Evolutionary conservation across 2,797 vertebrate species (phyloP).

Genomic region (Chelmon rostratus): DNA sequence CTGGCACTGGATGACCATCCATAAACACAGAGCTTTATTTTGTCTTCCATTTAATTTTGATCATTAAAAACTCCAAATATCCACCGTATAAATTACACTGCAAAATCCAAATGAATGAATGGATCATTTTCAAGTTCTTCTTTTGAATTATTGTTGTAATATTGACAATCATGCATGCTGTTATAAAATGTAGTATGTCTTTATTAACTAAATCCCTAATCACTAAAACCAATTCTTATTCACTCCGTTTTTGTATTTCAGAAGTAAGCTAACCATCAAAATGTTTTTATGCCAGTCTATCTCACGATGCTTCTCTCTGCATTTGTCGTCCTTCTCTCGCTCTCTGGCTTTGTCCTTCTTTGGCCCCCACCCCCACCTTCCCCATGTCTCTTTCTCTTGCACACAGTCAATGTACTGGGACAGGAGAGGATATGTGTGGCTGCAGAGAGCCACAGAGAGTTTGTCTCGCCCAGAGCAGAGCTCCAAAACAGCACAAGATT

Average conservation of each 20-base stretch:
- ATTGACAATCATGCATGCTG: neutral
- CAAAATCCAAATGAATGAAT: neutral
- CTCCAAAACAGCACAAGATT: conserved; percentile 80
- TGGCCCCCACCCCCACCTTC: conserved; percentile 26
- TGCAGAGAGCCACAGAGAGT: conserved; percentile 71
- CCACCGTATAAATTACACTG: neutral
- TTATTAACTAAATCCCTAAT: neutral
- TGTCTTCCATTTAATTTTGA: neutral
- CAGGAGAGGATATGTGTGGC: conserved; percentile 72
- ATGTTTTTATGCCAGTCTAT: conserved; percentile 17
- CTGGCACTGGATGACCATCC: neutral
- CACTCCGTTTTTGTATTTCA: neutral
- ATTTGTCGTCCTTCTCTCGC: conserved; percentile 14
- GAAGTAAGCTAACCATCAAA: conserved; percentile 1
- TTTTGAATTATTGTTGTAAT: conserved; percentile 1
- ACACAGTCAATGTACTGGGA: conserved; percentile 72
- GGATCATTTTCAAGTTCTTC: neutral
- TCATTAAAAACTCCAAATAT: neutral
- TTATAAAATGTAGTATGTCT: neutral
- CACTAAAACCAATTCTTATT: neutral
- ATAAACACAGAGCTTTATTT: neutral
- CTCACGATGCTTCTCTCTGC: conserved; percentile 15
- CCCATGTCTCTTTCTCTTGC: conserved; percentile 43
- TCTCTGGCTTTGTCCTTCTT: conserved; percentile 18
- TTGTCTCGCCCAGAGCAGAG: conserved; percentile 78